Evolutionary conservation across 2,888 invertebrate species (phyloP).

Genomic region (Andrena hattorfiana): DNA sequence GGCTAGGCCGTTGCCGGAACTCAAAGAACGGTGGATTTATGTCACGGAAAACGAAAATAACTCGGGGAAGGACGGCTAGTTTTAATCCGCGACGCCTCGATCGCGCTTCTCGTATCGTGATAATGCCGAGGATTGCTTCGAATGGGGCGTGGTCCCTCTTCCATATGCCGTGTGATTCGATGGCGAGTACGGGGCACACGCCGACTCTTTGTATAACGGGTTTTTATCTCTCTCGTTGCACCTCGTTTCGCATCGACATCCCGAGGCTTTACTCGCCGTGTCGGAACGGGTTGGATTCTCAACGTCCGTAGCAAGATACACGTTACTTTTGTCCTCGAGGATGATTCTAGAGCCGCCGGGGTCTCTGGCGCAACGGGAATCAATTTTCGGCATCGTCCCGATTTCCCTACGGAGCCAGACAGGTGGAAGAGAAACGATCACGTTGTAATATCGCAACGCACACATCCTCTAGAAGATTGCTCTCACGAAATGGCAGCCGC

Average conservation of each 20-base stretch:
- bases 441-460: slow-evolving; percentile 43
- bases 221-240: slow-evolving; percentile 40
- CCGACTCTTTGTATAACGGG: slow-evolving; percentile 30
- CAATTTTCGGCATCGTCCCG: slow-evolving; percentile 25
- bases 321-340: not conserved
- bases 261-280: slow-evolving; percentile 26
- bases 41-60: slow-evolving; percentile 27
- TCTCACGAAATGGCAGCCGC: slow-evolving; percentile 62
- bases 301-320: slow-evolving; percentile 29
- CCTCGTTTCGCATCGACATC: slow-evolving; percentile 23
- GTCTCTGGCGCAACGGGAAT: slow-evolving; percentile 6
- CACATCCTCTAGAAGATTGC: slow-evolving; percentile 62
- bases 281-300: slow-evolving; percentile 16
- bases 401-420: slow-evolving; percentile 12
- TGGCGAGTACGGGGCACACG: slow-evolving; percentile 35
- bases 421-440: slow-evolving; percentile 31
- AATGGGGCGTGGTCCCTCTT: slow-evolving; percentile 66
- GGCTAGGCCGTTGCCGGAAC: slow-evolving; percentile 45
- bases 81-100: slow-evolving; percentile 38
- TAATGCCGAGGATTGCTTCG: slow-evolving; percentile 34
- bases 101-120: slow-evolving; percentile 53
- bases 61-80: slow-evolving; percentile 27
- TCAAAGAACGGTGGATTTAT: slow-evolving; percentile 50
- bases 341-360: slow-evolving; percentile 10
- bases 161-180: slow-evolving; percentile 62